Base-by-base conservation (phyloP, 1,140 invertebrate species). In the Oscheius sp. region DNA sequence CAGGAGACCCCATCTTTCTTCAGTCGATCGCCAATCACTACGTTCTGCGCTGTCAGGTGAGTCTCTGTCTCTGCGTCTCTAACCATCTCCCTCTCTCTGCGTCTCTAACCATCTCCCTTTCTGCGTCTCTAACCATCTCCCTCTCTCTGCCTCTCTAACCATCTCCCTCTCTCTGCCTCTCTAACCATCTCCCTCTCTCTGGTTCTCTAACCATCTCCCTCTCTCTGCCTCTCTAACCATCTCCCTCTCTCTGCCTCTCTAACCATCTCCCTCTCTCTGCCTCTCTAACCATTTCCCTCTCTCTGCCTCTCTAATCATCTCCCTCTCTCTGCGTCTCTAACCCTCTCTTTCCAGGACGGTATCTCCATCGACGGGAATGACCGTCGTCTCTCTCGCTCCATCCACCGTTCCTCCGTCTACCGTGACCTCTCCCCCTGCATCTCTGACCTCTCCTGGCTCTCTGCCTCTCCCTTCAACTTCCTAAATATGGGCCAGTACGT, bases 401-500 rank as follows among this genome's bases (percentile, higher is more conserved):
- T 62, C 34, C 59, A 15, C 31, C 23, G 59, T 15, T 62, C 59
- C 2, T 62, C 23, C 28, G 59, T 31, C 15, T 29, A 4, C 31
- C 59, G 59, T 20, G 59, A 62, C 31, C 31, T 62, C 28, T 23
- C 15, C 32, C 59, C 15, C 32, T n/a, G 4, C 10, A 31, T 29
- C 7, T 62, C 23, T 20, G 59, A 62, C 20, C 20, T 62, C 31
- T 29, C 59, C 10, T 62, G 59, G 59, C 59, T 62, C 10, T 13
- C 3, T 3, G 18, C 15, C 10, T 7, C n/a, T 3, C 28, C 59
- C 18, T 13, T 62, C 10, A 29, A 15, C 20, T 62, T 62, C 31
- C 31, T 62, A 10, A 62, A 62, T 31, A 10, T 4, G 3, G 59
- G 59, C 10, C 59, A 62, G 31, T 62, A 62, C 59, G 31, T 62